Percentiles rank a stretch among this genome's conserved stretches.
These are phyloP conservation scores for Umimayanthus chanpuru DNA, from an alignment of 92 coral and sea anemone species.

Conservation along the genomic window DNA sequence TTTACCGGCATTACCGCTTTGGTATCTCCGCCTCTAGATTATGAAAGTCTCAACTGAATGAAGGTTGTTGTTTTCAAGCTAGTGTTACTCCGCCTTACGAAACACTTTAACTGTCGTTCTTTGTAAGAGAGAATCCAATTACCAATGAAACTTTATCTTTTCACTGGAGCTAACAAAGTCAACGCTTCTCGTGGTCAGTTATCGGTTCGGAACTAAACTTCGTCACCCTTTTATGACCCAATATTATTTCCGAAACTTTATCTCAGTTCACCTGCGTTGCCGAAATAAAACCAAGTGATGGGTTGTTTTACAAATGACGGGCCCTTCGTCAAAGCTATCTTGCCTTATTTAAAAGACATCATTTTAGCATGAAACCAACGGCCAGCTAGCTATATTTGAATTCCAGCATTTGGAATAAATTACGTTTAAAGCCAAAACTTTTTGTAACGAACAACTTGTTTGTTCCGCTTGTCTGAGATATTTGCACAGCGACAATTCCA, in stretches of 20 bases:
- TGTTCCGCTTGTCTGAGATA: slow-evolving; percentile 41
- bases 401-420: slow-evolving; percentile 38
- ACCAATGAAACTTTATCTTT: neutral
- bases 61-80: neutral
- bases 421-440: slow-evolving; percentile 16
- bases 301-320: neutral
- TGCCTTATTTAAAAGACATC: neutral
- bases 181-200: neutral
- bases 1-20: neutral
- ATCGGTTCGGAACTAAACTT: slow-evolving; percentile 2
- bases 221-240: neutral
- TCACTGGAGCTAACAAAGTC: neutral
- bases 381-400: slow-evolving; percentile 22
- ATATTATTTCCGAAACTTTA: neutral
- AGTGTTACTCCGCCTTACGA: neutral
- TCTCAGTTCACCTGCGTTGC: neutral
- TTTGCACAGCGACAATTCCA: slow-evolving; percentile 26
- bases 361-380: slow-evolving; percentile 17
- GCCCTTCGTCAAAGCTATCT: neutral
- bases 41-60: neutral
- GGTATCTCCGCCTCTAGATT: neutral
- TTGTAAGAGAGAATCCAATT: neutral
- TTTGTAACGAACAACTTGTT: slow-evolving; percentile 37
- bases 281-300: neutral
- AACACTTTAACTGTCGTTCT: neutral